Base-by-base conservation (phyloP, 2,797 vertebrate genomes). In the Brachyalestes nurse region DNA sequence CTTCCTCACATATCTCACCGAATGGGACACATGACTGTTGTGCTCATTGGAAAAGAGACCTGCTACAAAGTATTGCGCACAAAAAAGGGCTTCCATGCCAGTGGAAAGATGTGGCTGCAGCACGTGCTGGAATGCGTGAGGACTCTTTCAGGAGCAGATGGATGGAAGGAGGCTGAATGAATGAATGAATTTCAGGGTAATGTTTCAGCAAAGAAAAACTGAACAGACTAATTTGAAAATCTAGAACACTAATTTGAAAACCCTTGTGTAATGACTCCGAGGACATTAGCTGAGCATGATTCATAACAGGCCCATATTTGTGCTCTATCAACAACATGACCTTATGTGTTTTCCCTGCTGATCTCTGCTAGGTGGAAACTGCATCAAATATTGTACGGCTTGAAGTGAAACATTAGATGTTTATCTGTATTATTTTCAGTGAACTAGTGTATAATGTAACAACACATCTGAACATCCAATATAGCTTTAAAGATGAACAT, bases 201-300 rank as follows among this genome's bases (percentile, higher is more conserved):
- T 70, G 60, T 73, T 79, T 65, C 14, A 71, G 17, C 14, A 62
- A 21, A 64, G 45, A 21, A 74, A 45, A 61, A 45, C 10, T 5
- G 34, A 72, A 23, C 71, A 28, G 42, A 19, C 49, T 47, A 57
- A 61, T 61, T 62, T 62, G 62, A 42, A 75, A 73, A 84, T 65
- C 51, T 65, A 72, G 23, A n/a, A 28, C 19, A 38, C 61, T 73
- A 40, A 75, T 65, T 60, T 47, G 61, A 25, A 75, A 84, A 85
- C 88, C 77, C 82, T 87, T 84, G 79, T 72, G 73, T 79, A 77
- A 42, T n/a, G 38, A 87, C 80, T 66, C 80, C 53, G 71, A 82
- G 86, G 86, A 83, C 73, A 71, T 77, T 86, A 82, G 84, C 77
- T 2, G 10, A 38, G 77, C 84, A 82, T 85, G 88, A 77, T 67